These are phyloP conservation scores for Coilia nasus DNA, from an alignment of 2,797 vertebrate species.

Conservation along the genomic window DNA sequence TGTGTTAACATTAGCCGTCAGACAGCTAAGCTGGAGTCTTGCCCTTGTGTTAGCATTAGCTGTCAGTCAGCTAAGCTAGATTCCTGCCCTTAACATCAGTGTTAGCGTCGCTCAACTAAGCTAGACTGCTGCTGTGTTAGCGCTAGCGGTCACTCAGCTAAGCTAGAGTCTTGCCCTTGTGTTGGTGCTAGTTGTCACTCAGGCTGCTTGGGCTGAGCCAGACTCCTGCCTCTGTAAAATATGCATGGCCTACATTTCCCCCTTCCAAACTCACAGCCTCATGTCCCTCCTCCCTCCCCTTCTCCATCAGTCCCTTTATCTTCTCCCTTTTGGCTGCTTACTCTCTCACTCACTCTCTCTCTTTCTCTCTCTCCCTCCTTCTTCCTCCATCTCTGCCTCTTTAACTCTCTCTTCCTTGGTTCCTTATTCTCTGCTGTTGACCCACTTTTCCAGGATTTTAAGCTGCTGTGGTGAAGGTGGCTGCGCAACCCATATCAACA, in stretches of 20 bases:
- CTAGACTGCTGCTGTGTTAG: not conserved
- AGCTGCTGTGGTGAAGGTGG: slow-evolving; percentile 60
- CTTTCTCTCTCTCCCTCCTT: slow-evolving; percentile 38
- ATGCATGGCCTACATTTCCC: slow-evolving; percentile 79
- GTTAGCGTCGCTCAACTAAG: too few species aligned
- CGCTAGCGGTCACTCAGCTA: not conserved
- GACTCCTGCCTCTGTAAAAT: slow-evolving; percentile 71
- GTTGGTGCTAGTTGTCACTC: not conserved
- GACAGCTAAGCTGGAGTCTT: too few species aligned
- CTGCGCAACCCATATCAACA: not conserved
- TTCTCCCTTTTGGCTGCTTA: slow-evolving; percentile 39
- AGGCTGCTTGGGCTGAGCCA: slow-evolving; percentile 30
- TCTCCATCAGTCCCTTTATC: slow-evolving; percentile 39
- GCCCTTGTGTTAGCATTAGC: too few species aligned
- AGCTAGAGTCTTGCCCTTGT: too few species aligned
- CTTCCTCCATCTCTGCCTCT: slow-evolving; percentile 30
- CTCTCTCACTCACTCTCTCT: slow-evolving; percentile 51
- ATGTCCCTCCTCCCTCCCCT: slow-evolving; percentile 54
- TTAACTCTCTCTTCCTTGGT: slow-evolving; percentile 40
- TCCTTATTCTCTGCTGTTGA: slow-evolving; percentile 43
- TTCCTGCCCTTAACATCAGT: too few species aligned
- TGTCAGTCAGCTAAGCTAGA: too few species aligned
- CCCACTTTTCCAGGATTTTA: slow-evolving; percentile 63
- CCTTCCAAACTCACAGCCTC: slow-evolving; percentile 56
- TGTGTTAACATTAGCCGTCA: too few species aligned